A percentile compares a stretch with the other conserved stretches of the same genome.
phyloP scores from a whole-genome alignment of 2,888 invertebrate genomes.

The Sabatieria punctata region DNA sequence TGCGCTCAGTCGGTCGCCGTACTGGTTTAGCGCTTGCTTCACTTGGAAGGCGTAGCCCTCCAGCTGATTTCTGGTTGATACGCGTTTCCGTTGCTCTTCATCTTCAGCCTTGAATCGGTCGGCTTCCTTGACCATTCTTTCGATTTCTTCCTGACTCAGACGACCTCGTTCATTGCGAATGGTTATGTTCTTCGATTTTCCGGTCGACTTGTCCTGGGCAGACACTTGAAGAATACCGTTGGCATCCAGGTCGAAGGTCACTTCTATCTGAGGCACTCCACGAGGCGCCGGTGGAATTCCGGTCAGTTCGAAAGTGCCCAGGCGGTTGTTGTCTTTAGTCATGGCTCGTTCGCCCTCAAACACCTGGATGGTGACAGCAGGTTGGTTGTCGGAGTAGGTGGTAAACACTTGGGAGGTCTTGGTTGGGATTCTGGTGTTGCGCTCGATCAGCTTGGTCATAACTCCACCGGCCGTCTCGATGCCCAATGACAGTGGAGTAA shows the following conservation, averaged over 20 bases:
- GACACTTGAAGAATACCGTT: slow-evolving; percentile 92
- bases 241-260: slow-evolving; percentile 44
- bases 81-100: slow-evolving; percentile 41
- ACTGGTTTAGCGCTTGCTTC: slow-evolving; percentile 59
- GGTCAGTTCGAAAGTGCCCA: slow-evolving; percentile 88
- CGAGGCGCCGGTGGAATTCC: slow-evolving; percentile 84
- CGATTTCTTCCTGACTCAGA: slow-evolving; percentile 64
- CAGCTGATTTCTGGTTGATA: slow-evolving; percentile 61
- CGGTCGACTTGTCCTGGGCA: slow-evolving; percentile 65
- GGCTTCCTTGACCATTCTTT: slow-evolving; percentile 63
- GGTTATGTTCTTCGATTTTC: slow-evolving; percentile 55
- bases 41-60: slow-evolving; percentile 85
- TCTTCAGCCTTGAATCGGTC: slow-evolving; percentile 64
- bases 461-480: slow-evolving; percentile 79
- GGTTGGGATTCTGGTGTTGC: slow-evolving; percentile 90
- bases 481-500: slow-evolving; percentile 72
- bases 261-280: slow-evolving; percentile 59
- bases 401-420: slow-evolving; percentile 87
- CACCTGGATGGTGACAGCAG: slow-evolving; percentile 60
- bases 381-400: slow-evolving; percentile 89
- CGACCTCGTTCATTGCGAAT: slow-evolving; percentile 63
- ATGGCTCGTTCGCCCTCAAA: slow-evolving; percentile 43
- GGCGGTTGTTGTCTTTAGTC: slow-evolving; percentile 68
- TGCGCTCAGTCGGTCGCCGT: background rate
- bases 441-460: slow-evolving; percentile 89